phyloP scores from a whole-genome alignment of 2,113 vertebrate genomes.

The Choloepus hoffmanni region DNA sequence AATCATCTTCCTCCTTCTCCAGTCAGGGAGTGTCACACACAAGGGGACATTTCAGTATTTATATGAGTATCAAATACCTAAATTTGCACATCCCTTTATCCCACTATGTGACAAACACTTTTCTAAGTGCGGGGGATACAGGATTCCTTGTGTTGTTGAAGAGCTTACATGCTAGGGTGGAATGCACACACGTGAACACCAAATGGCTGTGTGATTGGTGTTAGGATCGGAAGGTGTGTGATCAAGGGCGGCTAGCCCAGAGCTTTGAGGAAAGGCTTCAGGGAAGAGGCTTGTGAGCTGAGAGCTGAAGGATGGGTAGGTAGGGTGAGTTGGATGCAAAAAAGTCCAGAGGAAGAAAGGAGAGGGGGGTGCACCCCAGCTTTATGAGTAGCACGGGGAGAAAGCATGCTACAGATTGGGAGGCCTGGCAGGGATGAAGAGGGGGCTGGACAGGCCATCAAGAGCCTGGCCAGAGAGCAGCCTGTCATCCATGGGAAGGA shows the following conservation, averaged over 20 bases:
- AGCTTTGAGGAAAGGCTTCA: neutral
- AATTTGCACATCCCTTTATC: neutral
- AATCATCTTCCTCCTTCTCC: neutral
- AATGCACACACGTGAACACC: neutral
- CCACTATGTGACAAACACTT: neutral
- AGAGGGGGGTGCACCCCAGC: neutral
- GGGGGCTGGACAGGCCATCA: neutral
- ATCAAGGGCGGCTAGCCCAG: accelerated
- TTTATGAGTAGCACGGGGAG: too few species aligned
- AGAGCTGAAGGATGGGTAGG: neutral
- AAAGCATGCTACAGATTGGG: too few species aligned
- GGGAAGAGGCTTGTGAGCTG: neutral
- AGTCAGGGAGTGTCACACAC: neutral
- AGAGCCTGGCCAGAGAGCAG: neutral
- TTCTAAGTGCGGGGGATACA: neutral
- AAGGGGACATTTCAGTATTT: too few species aligned
- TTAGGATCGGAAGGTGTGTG: accelerated
- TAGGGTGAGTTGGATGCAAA: neutral
- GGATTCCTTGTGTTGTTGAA: neutral
- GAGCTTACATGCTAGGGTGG: neutral
- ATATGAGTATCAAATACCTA: neutral
- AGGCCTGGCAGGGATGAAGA: neutral
- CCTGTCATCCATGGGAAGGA: neutral
- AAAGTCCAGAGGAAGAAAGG: neutral
- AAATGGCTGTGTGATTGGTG: neutral